A percentile compares a stretch with the other conserved stretches of the same genome.
Evolutionary conservation across 2,113 vertebrate genomes (phyloP).

Genomic region (Sylvietta virens): DNA sequence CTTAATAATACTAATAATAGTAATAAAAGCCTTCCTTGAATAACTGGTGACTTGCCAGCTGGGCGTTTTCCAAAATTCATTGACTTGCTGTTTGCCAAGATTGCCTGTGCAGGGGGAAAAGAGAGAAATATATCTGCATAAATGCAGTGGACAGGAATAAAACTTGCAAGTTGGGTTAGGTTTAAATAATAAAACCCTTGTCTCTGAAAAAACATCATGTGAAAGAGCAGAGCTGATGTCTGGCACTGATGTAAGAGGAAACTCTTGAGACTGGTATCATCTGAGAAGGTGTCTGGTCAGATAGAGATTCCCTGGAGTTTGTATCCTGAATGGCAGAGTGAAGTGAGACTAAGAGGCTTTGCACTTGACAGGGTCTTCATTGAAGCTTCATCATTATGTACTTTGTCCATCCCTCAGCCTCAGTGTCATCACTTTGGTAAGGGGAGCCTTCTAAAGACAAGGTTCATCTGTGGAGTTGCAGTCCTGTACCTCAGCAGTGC

Average conservation of each 20-base stretch:
- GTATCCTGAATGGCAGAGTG: not conserved
- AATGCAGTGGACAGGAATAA: not conserved
- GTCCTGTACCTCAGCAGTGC: not conserved
- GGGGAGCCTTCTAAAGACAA: not conserved
- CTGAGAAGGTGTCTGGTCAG: not conserved
- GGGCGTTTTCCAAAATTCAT: not conserved
- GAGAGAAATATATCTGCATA: not conserved
- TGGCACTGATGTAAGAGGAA: not conserved
- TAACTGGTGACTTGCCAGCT: conserved; percentile 27
- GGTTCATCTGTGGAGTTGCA: not conserved
- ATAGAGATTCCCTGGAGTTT: not conserved
- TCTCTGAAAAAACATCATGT: not conserved
- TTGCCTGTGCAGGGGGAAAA: not conserved
- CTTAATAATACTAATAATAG: conserved; percentile 25
- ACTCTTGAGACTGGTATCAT: not conserved
- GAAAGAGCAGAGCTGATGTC: not conserved
- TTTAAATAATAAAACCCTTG: not conserved
- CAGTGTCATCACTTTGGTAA: not conserved
- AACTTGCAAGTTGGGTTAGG: not conserved
- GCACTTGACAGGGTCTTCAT: not conserved
- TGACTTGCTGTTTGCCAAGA: not conserved
- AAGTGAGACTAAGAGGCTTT: not conserved
- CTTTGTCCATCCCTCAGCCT: not conserved
- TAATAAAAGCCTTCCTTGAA: conserved; percentile 18
- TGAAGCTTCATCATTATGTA: not conserved